Conservation (phyloP, 35 echinoderm and acorn worm genomes). For the Patiria miniata region DNA sequence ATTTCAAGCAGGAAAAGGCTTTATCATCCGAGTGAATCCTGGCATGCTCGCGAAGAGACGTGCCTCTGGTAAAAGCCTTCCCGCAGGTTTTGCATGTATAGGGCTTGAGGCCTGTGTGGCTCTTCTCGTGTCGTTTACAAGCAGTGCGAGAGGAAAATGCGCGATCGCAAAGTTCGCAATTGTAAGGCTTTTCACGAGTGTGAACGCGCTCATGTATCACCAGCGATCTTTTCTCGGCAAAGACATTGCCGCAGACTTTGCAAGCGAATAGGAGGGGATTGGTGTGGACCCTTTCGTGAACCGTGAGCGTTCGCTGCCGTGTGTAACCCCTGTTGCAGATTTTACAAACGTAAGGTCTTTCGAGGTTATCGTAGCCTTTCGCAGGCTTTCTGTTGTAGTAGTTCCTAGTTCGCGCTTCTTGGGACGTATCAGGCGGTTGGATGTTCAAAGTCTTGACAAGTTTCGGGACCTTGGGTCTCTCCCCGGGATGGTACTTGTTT, state of each 20-base stretch:
- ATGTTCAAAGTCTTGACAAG: constrained; percentile 3
- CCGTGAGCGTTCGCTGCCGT: background rate
- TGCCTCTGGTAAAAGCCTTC: constrained; percentile 46
- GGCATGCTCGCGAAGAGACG: background rate
- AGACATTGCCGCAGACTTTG: constrained; percentile 10
- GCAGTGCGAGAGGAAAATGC: constrained; percentile 57
- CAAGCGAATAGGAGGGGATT: background rate
- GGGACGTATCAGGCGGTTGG: background rate
- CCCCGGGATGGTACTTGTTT: constrained; percentile 12
- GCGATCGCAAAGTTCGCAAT: constrained; percentile 49
- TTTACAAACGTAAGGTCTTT: background rate
- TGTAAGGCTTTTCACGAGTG: constrained; percentile 45
- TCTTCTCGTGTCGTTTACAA: constrained; percentile 55
- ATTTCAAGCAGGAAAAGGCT: background rate
- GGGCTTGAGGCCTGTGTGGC: constrained; percentile 67
- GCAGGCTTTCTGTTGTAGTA: constrained; percentile 11
- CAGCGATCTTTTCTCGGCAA: constrained; percentile 31
- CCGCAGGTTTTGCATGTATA: constrained; percentile 58
- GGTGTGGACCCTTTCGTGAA: constrained; percentile 30
- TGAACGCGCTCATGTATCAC: constrained; percentile 62
- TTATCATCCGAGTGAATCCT: background rate
- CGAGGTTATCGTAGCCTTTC: constrained; percentile 2
- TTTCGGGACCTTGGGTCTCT: constrained; percentile 5
- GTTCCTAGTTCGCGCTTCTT: background rate
- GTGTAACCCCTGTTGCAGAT: constrained; percentile 10